Percentiles rank a stretch among this genome's conserved stretches.
These are phyloP conservation scores for Entomobrya proxima DNA, from an alignment of 2,888 invertebrate genomes.

Conservation along the genomic window DNA sequence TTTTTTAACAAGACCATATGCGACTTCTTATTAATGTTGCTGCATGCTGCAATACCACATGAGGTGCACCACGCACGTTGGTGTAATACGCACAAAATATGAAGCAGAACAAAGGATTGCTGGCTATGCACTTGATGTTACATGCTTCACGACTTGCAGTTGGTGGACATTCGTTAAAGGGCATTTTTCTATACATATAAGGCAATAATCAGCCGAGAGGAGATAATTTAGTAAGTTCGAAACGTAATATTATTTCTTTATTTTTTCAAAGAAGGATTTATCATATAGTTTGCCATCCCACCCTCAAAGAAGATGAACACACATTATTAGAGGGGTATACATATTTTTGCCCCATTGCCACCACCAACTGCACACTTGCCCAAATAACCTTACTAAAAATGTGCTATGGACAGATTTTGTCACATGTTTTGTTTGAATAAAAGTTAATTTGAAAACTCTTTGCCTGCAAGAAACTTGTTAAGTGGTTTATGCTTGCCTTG, in stretches of 20 bases:
- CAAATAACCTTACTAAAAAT: conserved; percentile 23
- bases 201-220: conserved; percentile 45
- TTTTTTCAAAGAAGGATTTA: conserved; percentile 54
- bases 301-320: conserved; percentile 14
- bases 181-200: conserved; percentile 46
- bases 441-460: conserved; percentile 11
- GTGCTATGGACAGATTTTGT: neutral
- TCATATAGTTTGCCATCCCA: conserved; percentile 25
- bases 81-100: neutral
- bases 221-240: conserved; percentile 5
- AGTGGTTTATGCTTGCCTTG: conserved; percentile 22
- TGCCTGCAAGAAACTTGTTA: conserved; percentile 17
- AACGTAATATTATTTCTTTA: neutral
- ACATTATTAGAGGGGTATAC: neutral
- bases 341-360: no score
- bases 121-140: neutral
- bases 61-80: neutral
- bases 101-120: neutral
- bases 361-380: neutral
- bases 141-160: neutral
- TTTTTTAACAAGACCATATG: conserved; percentile 43
- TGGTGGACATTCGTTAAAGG: conserved; percentile 33
- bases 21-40: neutral
- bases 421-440: conserved; percentile 20
- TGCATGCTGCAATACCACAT: neutral